phyloP scores from a whole-genome alignment of 1,140 invertebrate genomes.

The Diuraphis noxia region DNA sequence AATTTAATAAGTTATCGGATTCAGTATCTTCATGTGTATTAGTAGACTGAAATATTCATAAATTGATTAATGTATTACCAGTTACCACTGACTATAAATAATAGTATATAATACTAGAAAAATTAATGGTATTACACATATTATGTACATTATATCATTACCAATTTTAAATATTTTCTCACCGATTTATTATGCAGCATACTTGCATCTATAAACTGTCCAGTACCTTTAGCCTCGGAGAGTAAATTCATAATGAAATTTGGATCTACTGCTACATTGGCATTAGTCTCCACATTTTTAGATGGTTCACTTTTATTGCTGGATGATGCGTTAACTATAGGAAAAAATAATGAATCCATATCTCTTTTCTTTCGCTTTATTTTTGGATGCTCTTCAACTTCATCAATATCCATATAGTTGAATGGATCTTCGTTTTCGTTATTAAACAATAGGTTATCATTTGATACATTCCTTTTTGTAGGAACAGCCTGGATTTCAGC shows the following conservation, averaged over 20 bases:
- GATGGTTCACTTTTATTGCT: background rate
- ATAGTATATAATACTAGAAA: background rate
- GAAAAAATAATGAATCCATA: background rate
- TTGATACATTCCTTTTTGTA: slow-evolving; percentile 14
- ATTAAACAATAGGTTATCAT: background rate
- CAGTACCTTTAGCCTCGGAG: background rate
- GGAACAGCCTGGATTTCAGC: background rate
- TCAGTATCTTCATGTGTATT: background rate
- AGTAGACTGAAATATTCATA: background rate
- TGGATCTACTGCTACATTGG: background rate
- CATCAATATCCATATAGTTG: slow-evolving; percentile 28
- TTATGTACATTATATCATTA: background rate
- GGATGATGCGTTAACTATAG: background rate
- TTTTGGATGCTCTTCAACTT: slow-evolving; percentile 39
- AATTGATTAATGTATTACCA: background rate
- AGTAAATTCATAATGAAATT: slow-evolving; percentile 42
- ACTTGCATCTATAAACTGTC: slow-evolving; percentile 32
- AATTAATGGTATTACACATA: background rate
- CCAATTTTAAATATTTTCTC: background rate
- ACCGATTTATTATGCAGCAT: background rate
- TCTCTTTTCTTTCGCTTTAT: background rate
- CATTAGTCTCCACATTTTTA: background rate
- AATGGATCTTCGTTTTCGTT: background rate
- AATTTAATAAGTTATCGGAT: background rate
- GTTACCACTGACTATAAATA: background rate